Evolutionary conservation across 2,113 vertebrate species (phyloP).

Genomic region (Podiceps cristatus): DNA sequence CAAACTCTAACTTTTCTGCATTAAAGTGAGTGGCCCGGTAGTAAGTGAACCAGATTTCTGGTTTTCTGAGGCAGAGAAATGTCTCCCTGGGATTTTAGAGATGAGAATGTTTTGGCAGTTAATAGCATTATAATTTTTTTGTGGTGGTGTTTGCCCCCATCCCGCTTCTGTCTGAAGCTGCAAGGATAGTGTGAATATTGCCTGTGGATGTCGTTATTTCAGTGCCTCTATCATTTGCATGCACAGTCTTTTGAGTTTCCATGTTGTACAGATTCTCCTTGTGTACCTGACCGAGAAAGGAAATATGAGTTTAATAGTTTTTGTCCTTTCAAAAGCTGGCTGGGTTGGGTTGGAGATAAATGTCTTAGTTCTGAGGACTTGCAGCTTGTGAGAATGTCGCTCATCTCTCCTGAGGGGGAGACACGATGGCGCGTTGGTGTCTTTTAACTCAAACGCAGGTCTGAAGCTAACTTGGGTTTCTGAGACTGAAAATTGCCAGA

Average conservation of each 20-base stretch:
- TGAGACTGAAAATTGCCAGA: not conserved
- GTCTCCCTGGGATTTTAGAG: not conserved
- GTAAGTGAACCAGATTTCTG: not conserved
- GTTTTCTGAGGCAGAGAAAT: not conserved
- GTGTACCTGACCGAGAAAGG: conserved; percentile 19
- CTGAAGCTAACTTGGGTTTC: not conserved
- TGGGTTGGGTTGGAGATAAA: not conserved
- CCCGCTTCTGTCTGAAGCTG: not conserved
- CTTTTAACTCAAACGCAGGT: not conserved
- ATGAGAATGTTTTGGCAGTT: not conserved
- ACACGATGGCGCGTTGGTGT: rapidly evolving
- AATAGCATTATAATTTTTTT: not conserved
- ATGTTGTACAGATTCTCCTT: conserved; percentile 35
- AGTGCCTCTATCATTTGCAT: not conserved
- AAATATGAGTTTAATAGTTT: conserved; percentile 30
- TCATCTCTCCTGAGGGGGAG: not conserved
- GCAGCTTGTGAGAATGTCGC: not conserved
- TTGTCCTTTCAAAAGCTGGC: conserved; percentile 29
- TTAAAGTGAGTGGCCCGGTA: not conserved
- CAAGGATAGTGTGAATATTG: not conserved
- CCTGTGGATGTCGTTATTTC: conserved; percentile 5
- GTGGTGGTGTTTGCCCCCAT: not conserved
- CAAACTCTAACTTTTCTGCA: not conserved
- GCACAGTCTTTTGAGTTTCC: not conserved
- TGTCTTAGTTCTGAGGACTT: not conserved